Base-by-base conservation (phyloP, 2,797 vertebrate genomes). In the Enoplosus armatus region DNA sequence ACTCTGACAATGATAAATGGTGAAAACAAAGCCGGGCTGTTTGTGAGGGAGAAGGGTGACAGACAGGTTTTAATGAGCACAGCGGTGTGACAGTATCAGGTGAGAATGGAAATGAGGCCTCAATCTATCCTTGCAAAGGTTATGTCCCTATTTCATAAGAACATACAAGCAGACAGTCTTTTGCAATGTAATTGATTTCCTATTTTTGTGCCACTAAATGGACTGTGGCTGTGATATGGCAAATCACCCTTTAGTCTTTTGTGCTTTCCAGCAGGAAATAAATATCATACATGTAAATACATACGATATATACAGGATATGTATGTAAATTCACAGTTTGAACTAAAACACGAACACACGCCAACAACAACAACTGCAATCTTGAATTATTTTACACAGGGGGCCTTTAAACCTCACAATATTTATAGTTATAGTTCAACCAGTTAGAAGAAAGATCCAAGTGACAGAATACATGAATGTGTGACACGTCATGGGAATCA, bases 31-130 rank as follows among this genome's bases (percentile, higher is more conserved):
- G 82, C 89, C 48, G 77, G 76, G 61, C 76, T 87, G 82, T 86
- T 90, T 90, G 86, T 63, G 80, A 67, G 77, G 56, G 50, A 81
- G 83, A 85, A 55, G 80, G 89, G 65, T 95, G 94, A 95, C 89
- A 79, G 94, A 93, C 91, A 94, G 92, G 72, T 90, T 94, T 93
- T 95, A 95, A 95, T 95, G 94, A 94, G 93, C 84, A 79, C 92
- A 92, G 91, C 84, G 51, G 88, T 85, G 87, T 93, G 91, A 94
- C 90, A 90, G 90, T 91, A 91, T 94, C 93, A 93, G 93, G 89
- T 94, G 90, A 90, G 87, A 89, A 94, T 94, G 90, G 90, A 94
- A 95, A 94, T 93, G 86, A 91, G 90, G 85, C 86, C 85, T 87
- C 87, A 91, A 91, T 95, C 91, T 93, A 90, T 91, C 92, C 92